Percentiles rank a stretch among this genome's conserved stretches.
Evolutionary conservation across 1,140 invertebrate species (phyloP).

Genomic region (Pseudomyrmex pallidus): DNA sequence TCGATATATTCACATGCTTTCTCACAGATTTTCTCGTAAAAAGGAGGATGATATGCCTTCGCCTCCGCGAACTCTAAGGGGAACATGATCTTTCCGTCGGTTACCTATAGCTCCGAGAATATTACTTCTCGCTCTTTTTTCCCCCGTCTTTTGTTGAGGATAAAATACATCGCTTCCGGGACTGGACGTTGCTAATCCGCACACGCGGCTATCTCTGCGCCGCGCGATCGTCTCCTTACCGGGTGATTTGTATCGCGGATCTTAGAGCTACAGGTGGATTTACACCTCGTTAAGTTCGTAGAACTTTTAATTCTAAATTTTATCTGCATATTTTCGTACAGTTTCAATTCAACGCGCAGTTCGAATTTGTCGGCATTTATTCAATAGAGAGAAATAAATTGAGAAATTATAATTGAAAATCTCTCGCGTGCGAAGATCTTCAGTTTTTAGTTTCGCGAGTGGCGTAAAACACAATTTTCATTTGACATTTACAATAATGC

Average conservation of each 20-base stretch:
- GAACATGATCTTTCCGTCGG: slow-evolving; percentile 1
- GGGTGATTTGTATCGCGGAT: slow-evolving; percentile 74
- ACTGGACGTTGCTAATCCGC: slow-evolving; percentile 73
- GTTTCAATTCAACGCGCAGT: too few species aligned
- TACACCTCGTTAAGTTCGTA: slow-evolving; percentile 72
- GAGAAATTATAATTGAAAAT: too few species aligned
- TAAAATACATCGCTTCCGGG: slow-evolving; percentile 60
- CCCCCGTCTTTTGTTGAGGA: slow-evolving; percentile 6
- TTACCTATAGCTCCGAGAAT: slow-evolving; percentile 7
- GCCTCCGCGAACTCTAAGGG: neutral
- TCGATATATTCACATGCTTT: slow-evolving; percentile 42
- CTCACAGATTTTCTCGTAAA: slow-evolving; percentile 30
- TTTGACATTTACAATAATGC: neutral
- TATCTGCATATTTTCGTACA: too few species aligned
- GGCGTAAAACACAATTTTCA: neutral
- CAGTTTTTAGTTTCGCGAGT: neutral
- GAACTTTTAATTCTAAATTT: slow-evolving; percentile 51
- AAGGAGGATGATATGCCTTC: slow-evolving; percentile 44
- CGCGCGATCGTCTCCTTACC: slow-evolving; percentile 70
- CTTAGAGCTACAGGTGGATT: slow-evolving; percentile 75
- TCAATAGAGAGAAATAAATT: too few species aligned
- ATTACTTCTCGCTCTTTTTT: slow-evolving; percentile 19
- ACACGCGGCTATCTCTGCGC: slow-evolving; percentile 70
- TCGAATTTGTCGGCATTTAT: too few species aligned
- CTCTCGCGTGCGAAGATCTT: neutral